Percentiles rank a stretch among this genome's conserved stretches.
These are phyloP conservation scores for Eudorcas thomsonii DNA, from an alignment of 2,113 vertebrate species.

Conservation along the genomic window DNA sequence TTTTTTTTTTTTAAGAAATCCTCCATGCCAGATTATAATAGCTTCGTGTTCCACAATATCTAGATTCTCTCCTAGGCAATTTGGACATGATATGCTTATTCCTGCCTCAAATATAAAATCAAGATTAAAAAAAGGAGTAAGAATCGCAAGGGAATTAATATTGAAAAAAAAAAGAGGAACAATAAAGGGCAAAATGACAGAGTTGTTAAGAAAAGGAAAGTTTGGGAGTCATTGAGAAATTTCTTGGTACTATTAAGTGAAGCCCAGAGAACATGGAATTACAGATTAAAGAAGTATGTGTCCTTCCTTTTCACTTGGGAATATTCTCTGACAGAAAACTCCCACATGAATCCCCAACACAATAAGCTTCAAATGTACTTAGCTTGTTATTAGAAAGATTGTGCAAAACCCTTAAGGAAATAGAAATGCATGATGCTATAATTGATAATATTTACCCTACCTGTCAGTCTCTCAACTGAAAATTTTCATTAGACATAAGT, in stretches of 20 bases:
- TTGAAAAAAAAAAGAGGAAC: neutral
- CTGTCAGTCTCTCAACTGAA: neutral
- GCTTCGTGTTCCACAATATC: neutral
- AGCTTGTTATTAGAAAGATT: neutral
- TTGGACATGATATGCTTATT: neutral
- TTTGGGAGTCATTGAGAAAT: neutral
- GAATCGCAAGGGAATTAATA: neutral
- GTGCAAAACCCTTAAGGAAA: neutral
- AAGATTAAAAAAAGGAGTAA: neutral
- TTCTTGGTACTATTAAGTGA: neutral
- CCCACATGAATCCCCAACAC: neutral
- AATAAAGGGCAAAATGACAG: neutral
- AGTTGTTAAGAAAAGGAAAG: neutral
- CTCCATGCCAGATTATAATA: neutral
- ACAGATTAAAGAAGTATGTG: neutral
- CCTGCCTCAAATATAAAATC: neutral
- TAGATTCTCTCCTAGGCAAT: neutral
- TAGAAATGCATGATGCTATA: neutral
- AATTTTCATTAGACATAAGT: neutral
- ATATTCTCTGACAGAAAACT: neutral
- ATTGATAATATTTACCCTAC: neutral
- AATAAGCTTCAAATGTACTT: neutral
- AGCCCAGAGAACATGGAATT: neutral
- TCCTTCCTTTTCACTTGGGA: neutral
- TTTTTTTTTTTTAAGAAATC: neutral